These are phyloP conservation scores for Leucophenga montana DNA, from an alignment of 2,888 invertebrate genomes.

Conservation along the genomic window DNA sequence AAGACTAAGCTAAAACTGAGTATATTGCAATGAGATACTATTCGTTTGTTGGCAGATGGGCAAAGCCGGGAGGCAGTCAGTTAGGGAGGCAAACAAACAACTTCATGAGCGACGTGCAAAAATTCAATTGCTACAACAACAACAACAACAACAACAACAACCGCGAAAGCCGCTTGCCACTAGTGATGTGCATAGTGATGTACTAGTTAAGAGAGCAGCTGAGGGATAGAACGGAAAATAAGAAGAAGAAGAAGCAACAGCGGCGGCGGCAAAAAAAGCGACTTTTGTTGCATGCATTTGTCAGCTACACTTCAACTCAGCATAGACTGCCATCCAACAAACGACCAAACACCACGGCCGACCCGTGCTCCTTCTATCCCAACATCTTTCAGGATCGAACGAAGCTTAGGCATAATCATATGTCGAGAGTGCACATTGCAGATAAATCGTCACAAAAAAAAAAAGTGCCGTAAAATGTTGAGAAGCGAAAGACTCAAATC, in stretches of 20 bases:
- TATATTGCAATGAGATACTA: slow-evolving; percentile 18
- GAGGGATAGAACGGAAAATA: background rate
- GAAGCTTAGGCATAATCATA: slow-evolving; percentile 30
- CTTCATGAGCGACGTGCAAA: slow-evolving; percentile 67
- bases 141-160: slow-evolving; percentile 21
- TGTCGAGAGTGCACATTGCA: slow-evolving; percentile 28
- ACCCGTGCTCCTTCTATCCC: too few species aligned
- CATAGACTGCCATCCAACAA: background rate
- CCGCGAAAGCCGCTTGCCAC: background rate
- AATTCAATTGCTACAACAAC: slow-evolving; percentile 64
- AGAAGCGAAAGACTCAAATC: slow-evolving; percentile 49
- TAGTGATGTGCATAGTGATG: too few species aligned
- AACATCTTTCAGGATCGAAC: too few species aligned
- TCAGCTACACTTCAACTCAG: slow-evolving; percentile 57
- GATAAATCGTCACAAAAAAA: slow-evolving; percentile 42
- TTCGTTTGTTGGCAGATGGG: slow-evolving; percentile 17
- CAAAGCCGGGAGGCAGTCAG: background rate
- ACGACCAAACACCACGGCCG: slow-evolving; percentile 1
- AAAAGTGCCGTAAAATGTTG: slow-evolving; percentile 60
- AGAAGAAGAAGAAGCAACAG: background rate
- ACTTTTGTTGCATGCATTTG: slow-evolving; percentile 60
- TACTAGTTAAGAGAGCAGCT: background rate
- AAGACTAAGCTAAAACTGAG: background rate
- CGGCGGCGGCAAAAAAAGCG: slow-evolving; percentile 2
- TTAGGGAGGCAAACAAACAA: slow-evolving; percentile 61